Evolutionary conservation across 1,140 invertebrate genomes (phyloP), one percentile per base, ranked within the genome.

Genomic region (Neuroterus valhalla): DNA sequence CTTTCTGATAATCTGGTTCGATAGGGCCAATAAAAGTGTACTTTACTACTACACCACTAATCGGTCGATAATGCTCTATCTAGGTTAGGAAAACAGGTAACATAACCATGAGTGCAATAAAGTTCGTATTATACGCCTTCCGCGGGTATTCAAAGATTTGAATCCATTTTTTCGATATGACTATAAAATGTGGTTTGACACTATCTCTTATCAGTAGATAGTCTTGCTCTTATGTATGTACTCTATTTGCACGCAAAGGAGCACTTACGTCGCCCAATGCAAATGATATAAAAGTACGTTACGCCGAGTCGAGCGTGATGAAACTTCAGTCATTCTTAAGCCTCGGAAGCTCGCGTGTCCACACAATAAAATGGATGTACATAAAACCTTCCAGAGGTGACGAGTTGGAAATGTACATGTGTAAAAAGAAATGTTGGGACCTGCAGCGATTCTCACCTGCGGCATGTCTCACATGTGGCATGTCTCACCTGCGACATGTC

Each of bases 241-340:
- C 15, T 26, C 0, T 4, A 62, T 62, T 62, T 62, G 55, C 55
- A 62, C 55, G 55, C 55, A 62, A 62, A 62, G 12, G 11, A 62
- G 55, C 55, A 62, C 55, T 62, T 62, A 31, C 3, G 26, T 62
- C 31, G 26, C 55, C 55, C 26, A 62, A 62, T 62, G 55, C 55
- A 62, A 62, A 62, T 62, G 26, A 62, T 62, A 31, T 62, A 62
- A 62, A 62, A 62, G 23, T 62, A 62, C 55, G 55, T 62, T 62
- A 62, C 26, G 48, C 48, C 48, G 26, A 55, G 55, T 12, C 21
- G 52, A 26, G 50, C 50, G 50, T 23, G 50, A 21, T 21, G 23
- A 23, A 55, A 55, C 52, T 55, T 55, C 23, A 55, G 23, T 62
- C 55, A 62, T 62, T 62, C 55, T n/a, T 62, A 62, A 14, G 55